A percentile compares a stretch with the other conserved stretches of the same genome.
Conservation (phyloP, 2,797 vertebrate genomes). For the Betta splendens region DNA sequence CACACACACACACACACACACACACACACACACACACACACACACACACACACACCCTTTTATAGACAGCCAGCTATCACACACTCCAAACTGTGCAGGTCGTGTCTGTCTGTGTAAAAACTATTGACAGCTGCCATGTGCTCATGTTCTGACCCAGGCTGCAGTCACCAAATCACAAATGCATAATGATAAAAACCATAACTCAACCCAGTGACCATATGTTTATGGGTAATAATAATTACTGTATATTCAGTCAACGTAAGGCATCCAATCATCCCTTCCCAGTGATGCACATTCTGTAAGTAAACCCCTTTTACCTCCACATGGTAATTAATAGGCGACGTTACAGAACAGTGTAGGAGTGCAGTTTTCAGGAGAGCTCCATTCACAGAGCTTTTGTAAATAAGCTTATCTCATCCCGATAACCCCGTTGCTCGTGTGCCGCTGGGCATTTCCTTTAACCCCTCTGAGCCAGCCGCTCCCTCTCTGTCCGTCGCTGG, state of each 20-base stretch:
- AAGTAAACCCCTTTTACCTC: no score
- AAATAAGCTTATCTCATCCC: slow-evolving; percentile 16
- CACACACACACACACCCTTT: background rate
- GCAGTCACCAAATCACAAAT: no score
- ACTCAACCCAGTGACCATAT: no score
- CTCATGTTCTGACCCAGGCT: no score
- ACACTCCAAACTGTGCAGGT: background rate
- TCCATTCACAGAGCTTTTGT: slow-evolving; percentile 9
- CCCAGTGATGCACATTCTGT: no score
- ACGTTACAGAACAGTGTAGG: no score
- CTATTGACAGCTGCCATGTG: background rate
- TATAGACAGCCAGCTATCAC: slow-evolving; percentile 3
- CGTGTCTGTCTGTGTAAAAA: background rate
- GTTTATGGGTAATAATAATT: no score
- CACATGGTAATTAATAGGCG: no score
- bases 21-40: slow-evolving; percentile 1
- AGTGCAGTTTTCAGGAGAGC: no score
- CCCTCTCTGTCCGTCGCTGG: slow-evolving; percentile 24
- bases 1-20: background rate
- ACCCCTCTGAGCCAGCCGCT: slow-evolving; percentile 19
- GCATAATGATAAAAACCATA: no score
- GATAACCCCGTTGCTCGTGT: slow-evolving; percentile 5
- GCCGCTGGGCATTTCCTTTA: slow-evolving; percentile 4
- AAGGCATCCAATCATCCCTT: no score
- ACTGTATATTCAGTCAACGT: no score